Evolutionary conservation across 2,113 vertebrate genomes (phyloP), one percentile per base, ranked within the genome.

Genomic region (Pedetes capensis): DNA sequence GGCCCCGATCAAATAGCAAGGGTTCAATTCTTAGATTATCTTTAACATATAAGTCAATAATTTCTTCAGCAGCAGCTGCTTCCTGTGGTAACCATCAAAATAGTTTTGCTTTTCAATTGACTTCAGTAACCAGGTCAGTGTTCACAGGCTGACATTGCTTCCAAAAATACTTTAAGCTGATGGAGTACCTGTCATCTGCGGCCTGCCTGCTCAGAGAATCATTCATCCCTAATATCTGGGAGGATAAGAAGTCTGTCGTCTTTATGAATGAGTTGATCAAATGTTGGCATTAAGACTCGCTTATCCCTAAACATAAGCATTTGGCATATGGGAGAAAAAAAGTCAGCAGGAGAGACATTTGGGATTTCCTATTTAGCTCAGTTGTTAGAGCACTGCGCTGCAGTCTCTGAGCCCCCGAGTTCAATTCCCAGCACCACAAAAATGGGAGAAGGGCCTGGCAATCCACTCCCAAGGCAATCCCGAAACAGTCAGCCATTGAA

Each of bases 241-340:
- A 91, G 53, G 49, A 47, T 34, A 18, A 83, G 51, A 63, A 69
- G 59, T 29, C 61, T 85, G 81, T 76, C 61, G 22, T 72, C 80
- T 92, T 87, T 87, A 93, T 86, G 89, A 66, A 89, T 78, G 84
- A 86, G 79, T 27, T 89, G 66, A 55, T 71, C 61, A 87, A 53
- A 87, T 63, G 22, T 49, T 84, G 42, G 51, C n/a, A 59, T n/a
- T 49, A 84, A 85, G 42, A 89, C 39, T 53, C 72, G 29, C 10
- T 53, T 23, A 37, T 69, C 39, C 22, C 47, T 64, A 94, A 91
- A 76, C 72, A 29, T n/a, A 78, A 91, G 61, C 32, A 71, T 85
- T 75, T 71, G 74, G 20, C 44, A 64, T 69, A 59, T 64, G 57
- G 51, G 57, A 22, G 14, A 20, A 1, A 34, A 66, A 84, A 92